These are phyloP conservation scores for Centruroides sculpturatus DNA, from an alignment of 1,140 invertebrate species.

Conservation along the genomic window DNA sequence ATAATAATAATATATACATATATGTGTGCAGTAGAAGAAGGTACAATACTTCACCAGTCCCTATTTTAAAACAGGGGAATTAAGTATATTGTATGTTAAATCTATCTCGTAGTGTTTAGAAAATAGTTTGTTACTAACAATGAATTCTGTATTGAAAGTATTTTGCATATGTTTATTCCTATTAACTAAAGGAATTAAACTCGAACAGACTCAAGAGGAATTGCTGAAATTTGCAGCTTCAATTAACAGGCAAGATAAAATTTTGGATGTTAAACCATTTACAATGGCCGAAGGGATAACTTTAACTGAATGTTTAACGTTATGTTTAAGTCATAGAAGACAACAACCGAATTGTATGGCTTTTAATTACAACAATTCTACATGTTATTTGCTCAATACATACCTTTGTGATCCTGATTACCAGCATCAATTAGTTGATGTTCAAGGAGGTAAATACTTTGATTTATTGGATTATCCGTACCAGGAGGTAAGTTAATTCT, in stretches of 20 bases:
- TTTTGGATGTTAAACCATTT: slow-evolving; percentile 8
- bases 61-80: too few species aligned
- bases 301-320: background rate
- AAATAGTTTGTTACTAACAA: too few species aligned
- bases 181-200: too few species aligned
- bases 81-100: too few species aligned
- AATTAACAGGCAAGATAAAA: slow-evolving; percentile 7
- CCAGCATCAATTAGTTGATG: slow-evolving; percentile 1
- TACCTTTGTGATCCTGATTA: slow-evolving; percentile 9
- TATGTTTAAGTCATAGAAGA: background rate
- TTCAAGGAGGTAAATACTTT: slow-evolving; percentile 6
- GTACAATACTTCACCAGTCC: too few species aligned
- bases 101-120: too few species aligned
- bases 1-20: too few species aligned
- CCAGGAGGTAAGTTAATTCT: slow-evolving; percentile 1
- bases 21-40: too few species aligned
- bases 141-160: too few species aligned
- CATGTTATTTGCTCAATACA: slow-evolving; percentile 9
- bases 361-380: slow-evolving; percentile 6
- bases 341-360: slow-evolving; percentile 9
- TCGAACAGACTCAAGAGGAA: too few species aligned
- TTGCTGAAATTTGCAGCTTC: slow-evolving; percentile 1
- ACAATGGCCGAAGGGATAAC: slow-evolving; percentile 1
- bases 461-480: slow-evolving; percentile 4
- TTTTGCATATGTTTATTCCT: too few species aligned